These are phyloP conservation scores for Abrostola tripartita DNA, from an alignment of 2,888 invertebrate species.

Conservation along the genomic window DNA sequence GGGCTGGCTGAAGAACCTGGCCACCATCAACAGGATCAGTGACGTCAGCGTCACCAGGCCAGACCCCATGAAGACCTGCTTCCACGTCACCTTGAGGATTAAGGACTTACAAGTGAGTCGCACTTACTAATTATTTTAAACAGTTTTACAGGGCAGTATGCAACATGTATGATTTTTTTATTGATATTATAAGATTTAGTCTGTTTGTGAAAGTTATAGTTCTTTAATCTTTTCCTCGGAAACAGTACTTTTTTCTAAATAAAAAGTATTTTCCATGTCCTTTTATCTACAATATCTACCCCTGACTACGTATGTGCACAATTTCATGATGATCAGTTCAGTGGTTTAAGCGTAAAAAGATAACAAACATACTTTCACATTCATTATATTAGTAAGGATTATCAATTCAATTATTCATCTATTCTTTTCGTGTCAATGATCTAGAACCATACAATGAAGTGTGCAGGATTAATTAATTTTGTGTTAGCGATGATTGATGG, in stretches of 20 bases:
- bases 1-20: conserved; percentile 87
- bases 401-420: too few species aligned
- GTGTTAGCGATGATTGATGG: background rate
- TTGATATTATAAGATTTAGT: conserved; percentile 9
- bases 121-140: background rate
- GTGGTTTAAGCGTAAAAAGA: too few species aligned
- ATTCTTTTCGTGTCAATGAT: too few species aligned
- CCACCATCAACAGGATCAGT: conserved; percentile 86
- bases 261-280: too few species aligned
- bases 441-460: too few species aligned
- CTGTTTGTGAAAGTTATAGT: conserved; percentile 5
- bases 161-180: conserved; percentile 3
- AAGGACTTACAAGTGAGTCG: conserved; percentile 79
- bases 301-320: too few species aligned
- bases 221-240: conserved; percentile 6
- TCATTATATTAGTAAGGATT: conserved; percentile 3
- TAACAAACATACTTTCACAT: too few species aligned
- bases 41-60: conserved; percentile 86
- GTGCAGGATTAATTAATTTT: too few species aligned
- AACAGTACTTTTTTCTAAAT: background rate
- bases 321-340: too few species aligned
- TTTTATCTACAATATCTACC: too few species aligned
- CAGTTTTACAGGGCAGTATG: too few species aligned
- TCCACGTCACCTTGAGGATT: conserved; percentile 80
- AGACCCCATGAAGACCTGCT: conserved; percentile 78